A percentile compares a stretch with the other conserved stretches of the same genome.
These are phyloP conservation scores for Chaetodon auriga DNA, from an alignment of 2,113 vertebrate genomes.

Conservation along the genomic window DNA sequence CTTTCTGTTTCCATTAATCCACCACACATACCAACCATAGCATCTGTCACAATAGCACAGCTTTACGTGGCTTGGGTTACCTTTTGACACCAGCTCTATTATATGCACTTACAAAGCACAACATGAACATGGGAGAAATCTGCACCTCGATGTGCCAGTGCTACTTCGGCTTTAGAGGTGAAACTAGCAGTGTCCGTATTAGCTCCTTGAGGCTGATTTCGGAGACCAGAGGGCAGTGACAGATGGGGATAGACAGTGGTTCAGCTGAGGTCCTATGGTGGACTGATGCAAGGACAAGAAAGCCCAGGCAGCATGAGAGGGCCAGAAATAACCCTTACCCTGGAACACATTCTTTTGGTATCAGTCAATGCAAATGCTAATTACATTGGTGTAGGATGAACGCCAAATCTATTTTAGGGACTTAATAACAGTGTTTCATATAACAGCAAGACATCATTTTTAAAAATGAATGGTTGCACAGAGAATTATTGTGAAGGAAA, in stretches of 20 bases:
- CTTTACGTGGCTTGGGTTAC: conserved; percentile 20
- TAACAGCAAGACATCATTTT: conserved; percentile 8
- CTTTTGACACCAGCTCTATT: not conserved
- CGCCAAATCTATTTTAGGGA: conserved; percentile 59
- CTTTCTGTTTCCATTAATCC: conserved; percentile 22
- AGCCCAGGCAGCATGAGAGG: conserved; percentile 42
- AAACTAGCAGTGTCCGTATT: not conserved
- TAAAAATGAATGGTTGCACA: not conserved
- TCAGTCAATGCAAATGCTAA: conserved; percentile 79
- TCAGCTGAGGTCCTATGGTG: conserved; percentile 16
- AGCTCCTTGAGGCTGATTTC: not conserved
- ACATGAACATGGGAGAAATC: not conserved
- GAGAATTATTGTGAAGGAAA: not conserved
- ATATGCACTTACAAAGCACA: not conserved
- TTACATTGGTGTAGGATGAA: conserved; percentile 67
- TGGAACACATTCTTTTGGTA: conserved; percentile 77
- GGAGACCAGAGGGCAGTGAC: not conserved
- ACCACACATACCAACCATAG: not conserved
- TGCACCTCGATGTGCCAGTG: no score
- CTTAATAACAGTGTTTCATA: conserved; percentile 33
- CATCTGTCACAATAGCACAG: conserved; percentile 15
- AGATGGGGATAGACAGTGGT: conserved; percentile 4
- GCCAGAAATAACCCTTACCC: conserved; percentile 72
- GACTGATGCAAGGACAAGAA: conserved; percentile 65
- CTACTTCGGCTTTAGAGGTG: not conserved